Percentiles rank a stretch among this genome's conserved stretches.
phyloP scores from a whole-genome alignment of 2,797 vertebrate species.

The Cheirogaleus major region DNA sequence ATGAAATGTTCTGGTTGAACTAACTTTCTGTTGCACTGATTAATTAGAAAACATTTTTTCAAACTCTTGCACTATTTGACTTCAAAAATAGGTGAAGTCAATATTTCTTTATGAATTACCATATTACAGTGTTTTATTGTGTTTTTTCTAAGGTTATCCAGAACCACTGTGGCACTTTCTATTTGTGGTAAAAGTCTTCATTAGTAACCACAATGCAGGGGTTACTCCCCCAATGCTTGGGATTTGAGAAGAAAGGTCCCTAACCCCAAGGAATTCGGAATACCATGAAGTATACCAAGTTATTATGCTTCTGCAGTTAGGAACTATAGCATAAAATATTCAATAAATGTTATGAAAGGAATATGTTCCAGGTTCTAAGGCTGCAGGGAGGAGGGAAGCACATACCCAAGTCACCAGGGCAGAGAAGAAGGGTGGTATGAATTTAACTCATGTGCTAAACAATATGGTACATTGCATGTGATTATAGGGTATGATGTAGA shows the following conservation, averaged over 20 bases:
- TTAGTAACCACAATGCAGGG: neutral
- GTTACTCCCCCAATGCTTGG: neutral
- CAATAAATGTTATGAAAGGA: neutral
- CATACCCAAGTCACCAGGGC: neutral
- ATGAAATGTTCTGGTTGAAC: slow-evolving; percentile 9
- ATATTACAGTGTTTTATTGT: neutral
- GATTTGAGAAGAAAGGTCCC: neutral
- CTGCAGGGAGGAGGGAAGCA: neutral
- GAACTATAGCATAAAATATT: neutral
- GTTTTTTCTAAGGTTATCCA: neutral
- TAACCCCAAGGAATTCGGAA: neutral
- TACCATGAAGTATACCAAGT: neutral
- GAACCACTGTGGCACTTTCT: neutral
- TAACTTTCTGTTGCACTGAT: neutral
- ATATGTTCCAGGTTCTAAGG: neutral
- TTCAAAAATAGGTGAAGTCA: neutral
- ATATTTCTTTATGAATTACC: neutral
- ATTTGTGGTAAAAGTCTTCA: neutral
- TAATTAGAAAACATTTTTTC: slow-evolving; percentile 27
- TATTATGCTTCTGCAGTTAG: neutral
- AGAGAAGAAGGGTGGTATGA: neutral
- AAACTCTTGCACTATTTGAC: neutral
- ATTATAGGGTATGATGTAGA: neutral
- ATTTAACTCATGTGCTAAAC: neutral
- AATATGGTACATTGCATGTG: neutral